phyloP scores from a whole-genome alignment of 92 coral and sea anemone species.

The Heliopora coerulea region DNA sequence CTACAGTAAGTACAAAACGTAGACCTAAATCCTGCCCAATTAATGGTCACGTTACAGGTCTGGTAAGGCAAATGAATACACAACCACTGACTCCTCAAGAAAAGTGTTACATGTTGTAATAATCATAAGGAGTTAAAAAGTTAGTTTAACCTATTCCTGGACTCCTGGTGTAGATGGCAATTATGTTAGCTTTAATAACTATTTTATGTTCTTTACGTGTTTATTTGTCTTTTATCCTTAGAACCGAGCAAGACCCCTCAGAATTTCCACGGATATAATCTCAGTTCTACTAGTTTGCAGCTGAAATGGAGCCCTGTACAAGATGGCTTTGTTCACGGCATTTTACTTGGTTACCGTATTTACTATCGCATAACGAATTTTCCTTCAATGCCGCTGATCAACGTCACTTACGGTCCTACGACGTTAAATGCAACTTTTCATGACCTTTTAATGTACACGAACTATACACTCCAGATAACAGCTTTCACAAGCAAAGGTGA shows the following conservation, averaged over 20 bases:
- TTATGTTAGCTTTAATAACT: too few relatives aligned
- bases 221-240: conserved; percentile 25
- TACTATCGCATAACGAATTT: conserved; percentile 39
- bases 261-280: conserved; percentile 46
- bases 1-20: too few relatives aligned
- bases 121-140: too few relatives aligned
- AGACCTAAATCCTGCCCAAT: too few relatives aligned
- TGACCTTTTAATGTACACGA: conserved; percentile 44
- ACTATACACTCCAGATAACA: conserved; percentile 52
- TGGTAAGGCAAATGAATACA: too few relatives aligned
- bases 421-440: conserved; percentile 6
- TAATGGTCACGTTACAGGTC: too few relatives aligned
- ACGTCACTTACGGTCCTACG: conserved; percentile 2
- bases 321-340: conserved; percentile 58
- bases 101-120: too few relatives aligned
- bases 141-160: too few relatives aligned
- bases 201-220: too few relatives aligned
- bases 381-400: conserved; percentile 7
- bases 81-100: too few relatives aligned
- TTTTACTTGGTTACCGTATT: conserved; percentile 54
- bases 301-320: conserved; percentile 59
- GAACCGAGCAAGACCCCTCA: conserved; percentile 61
- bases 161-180: too few relatives aligned
- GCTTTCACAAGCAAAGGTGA: conserved; percentile 60
- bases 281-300: conserved; percentile 54